Base-by-base conservation (phyloP, 64 coral and sea anemone species). In the Catalaphyllia jardinei region DNA sequence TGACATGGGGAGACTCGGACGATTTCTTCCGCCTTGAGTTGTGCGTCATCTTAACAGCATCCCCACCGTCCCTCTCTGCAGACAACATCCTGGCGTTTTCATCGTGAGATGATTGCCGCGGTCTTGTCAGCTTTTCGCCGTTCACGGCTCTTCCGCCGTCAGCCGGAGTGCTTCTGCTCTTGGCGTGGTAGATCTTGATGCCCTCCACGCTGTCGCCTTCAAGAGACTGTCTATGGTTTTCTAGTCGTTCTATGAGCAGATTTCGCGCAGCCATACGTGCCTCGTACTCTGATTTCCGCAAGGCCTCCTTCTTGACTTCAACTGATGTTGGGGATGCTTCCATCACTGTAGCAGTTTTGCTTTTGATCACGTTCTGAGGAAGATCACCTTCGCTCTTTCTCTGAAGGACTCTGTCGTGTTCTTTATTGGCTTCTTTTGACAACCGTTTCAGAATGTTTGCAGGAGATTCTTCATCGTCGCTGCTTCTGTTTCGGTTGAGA, bases 111-210 rank as follows among this genome's bases (percentile, higher is more conserved):
- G 62, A 67, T 19, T 71, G 62, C 8, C 81, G 62, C 67, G 35
- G 35, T 7, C n/a, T 35, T 4, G 62, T 4, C 6, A 22, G 39
- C 60, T 85, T 93, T 8, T 86, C 92, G 52, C 42, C 54, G 52
- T 22, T 74, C 83, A 64, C 55, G 25, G 42, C 30, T 29, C 46
- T 39, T 28, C 52, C 77, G 18, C 69, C 85, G 19, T 91, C 95
- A 71, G 73, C 83, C 0, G 95, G 95, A 14, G 91, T 88, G 60
- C 95, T 97, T 3, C 95, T 74, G 52, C 95, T 97, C 54, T 97
- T 97, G 16, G 95, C 88, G 71, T 97, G 95, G 72, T 91, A 97
- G 20, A 97, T 93, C 35, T 87, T 86, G 27, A 97, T 62, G 8
- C 95, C 95, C 28, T 97, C 95, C 9, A 93, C 86, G 3, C 31